Conservation (phyloP, 1,140 invertebrate genomes). For the Nasonia giraulti region DNA sequence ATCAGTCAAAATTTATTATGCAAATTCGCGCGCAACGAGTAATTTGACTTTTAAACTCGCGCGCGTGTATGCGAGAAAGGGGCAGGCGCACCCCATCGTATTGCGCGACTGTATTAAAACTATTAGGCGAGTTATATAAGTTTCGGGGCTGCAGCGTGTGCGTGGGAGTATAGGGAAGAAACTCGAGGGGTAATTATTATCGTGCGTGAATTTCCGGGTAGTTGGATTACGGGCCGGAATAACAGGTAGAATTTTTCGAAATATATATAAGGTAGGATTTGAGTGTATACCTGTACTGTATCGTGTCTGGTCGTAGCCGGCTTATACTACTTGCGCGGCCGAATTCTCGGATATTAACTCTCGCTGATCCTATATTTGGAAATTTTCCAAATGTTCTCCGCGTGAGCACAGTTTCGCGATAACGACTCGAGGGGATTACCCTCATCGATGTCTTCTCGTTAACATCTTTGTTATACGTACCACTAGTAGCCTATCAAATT, state of each 20-base stretch:
- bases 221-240: neutral
- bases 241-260: neutral
- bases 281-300: neutral
- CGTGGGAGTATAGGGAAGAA: no score
- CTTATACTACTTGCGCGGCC: neutral
- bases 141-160: no score
- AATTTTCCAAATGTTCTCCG: neutral
- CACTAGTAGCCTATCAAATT: no score
- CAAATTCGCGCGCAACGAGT: constrained; percentile 25
- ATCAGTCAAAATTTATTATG: constrained; percentile 5
- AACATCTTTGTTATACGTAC: neutral
- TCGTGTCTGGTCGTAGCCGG: neutral
- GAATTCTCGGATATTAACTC: neutral
- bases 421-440: no score
- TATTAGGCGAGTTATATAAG: constrained; percentile 25
- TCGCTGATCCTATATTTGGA: neutral
- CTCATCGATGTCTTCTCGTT: neutral
- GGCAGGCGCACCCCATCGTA: constrained; percentile 23
- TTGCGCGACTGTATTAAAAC: constrained; percentile 34
- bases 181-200: neutral
- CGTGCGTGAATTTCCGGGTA: neutral
- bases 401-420: neutral
- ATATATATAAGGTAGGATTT: neutral
- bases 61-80: neutral
- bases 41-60: constrained; percentile 44